These are phyloP conservation scores for Pristionchus mayeri DNA, from an alignment of 2,888 invertebrate genomes.

Conservation along the genomic window DNA sequence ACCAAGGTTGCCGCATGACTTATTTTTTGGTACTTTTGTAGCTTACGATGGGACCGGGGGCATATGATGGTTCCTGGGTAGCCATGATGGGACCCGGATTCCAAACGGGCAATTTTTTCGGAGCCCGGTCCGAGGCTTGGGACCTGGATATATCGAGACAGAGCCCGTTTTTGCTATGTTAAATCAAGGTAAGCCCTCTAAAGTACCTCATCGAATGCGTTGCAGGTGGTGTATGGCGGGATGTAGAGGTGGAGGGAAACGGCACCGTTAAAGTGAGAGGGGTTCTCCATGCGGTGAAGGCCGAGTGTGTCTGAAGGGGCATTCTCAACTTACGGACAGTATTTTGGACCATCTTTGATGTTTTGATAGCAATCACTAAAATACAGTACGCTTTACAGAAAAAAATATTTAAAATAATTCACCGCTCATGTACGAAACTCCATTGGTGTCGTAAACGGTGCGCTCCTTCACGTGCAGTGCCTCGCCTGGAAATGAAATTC, in stretches of 20 bases:
- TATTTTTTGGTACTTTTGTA: no score
- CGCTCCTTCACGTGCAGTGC: slow-evolving; percentile 83
- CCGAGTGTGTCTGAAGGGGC: slow-evolving; percentile 90
- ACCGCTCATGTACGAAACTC: slow-evolving; percentile 97
- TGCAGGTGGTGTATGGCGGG: slow-evolving; percentile 91
- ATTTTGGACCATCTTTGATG: neutral
- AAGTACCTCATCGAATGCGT: slow-evolving; percentile 92
- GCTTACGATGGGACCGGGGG: no score
- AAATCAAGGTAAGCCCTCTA: no score
- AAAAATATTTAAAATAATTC: neutral
- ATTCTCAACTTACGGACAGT: no score
- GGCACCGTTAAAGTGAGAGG: slow-evolving; percentile 89
- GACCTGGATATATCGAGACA: no score
- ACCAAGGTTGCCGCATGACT: no score
- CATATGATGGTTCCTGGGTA: no score
- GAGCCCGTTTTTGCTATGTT: no score
- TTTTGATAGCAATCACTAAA: neutral
- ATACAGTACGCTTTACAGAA: neutral
- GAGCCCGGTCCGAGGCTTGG: no score
- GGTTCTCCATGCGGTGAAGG: slow-evolving; percentile 94
- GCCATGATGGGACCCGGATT: no score
- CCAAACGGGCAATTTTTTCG: no score
- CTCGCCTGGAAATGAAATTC: slow-evolving; percentile 75
- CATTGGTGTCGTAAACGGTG: slow-evolving; percentile 83
- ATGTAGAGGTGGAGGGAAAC: slow-evolving; percentile 95